phyloP scores from a whole-genome alignment of 2,888 invertebrate species.

The Ectemnius continuus region DNA sequence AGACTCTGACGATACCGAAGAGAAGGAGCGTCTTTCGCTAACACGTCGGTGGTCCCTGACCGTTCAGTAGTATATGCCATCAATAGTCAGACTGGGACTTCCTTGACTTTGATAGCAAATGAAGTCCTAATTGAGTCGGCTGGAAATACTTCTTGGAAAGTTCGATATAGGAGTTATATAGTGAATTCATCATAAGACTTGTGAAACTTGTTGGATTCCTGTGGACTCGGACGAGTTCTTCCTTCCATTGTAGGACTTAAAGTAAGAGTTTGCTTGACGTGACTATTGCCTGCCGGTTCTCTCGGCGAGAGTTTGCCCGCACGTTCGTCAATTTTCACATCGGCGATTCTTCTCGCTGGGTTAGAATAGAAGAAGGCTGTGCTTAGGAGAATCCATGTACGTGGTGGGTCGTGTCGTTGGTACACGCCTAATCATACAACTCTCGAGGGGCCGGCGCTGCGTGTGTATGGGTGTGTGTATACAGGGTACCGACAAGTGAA shows the following conservation, averaged over 20 bases:
- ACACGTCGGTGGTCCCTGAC: constrained; percentile 12
- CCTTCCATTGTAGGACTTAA: background rate
- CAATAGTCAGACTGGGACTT: no score
- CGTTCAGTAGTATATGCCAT: no score
- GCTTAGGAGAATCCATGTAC: constrained; percentile 16
- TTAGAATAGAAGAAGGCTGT: constrained; percentile 33
- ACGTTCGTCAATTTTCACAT: constrained; percentile 35
- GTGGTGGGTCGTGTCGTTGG: constrained; percentile 38
- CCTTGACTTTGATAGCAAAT: no score
- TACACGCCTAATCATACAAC: constrained; percentile 57
- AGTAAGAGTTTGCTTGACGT: background rate
- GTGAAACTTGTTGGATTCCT: no score
- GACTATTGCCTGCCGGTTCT: background rate
- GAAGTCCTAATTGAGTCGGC: no score
- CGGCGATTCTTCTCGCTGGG: constrained; percentile 18
- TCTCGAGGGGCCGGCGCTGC: constrained; percentile 34
- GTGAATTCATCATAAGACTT: no score
- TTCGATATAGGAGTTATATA: no score
- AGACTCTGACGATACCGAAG: constrained; percentile 44
- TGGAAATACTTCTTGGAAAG: no score
- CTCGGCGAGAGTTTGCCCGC: constrained; percentile 14
- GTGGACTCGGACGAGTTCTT: background rate
- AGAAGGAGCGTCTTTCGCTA: constrained; percentile 17
- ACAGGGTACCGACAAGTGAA: constrained; percentile 33
- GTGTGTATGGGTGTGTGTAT: constrained; percentile 53